Percentiles rank a stretch among this genome's conserved stretches.
Evolutionary conservation across 2,113 vertebrate species (phyloP).

Genomic region (Scalopus aquaticus): DNA sequence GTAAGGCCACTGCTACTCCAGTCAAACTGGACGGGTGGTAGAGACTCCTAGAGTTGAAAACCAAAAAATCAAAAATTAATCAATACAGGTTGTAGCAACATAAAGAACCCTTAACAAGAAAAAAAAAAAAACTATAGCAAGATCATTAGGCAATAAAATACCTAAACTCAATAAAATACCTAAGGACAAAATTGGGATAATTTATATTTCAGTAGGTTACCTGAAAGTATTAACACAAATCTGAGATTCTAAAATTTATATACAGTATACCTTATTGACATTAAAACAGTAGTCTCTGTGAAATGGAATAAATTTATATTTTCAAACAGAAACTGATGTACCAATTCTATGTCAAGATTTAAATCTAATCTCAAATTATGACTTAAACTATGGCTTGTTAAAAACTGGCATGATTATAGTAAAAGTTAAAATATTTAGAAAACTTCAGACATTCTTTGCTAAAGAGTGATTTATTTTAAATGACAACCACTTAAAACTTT

Average conservation of each 20-base stretch:
- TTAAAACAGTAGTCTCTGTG: slow-evolving; percentile 6
- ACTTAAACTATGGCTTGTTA: slow-evolving; percentile 7
- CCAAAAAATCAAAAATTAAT: slow-evolving; percentile 87
- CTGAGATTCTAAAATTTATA: slow-evolving; percentile 56
- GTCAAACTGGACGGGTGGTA: slow-evolving; percentile 93
- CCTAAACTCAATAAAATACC: neutral
- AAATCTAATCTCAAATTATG: slow-evolving; percentile 20
- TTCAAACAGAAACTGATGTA: slow-evolving; percentile 54
- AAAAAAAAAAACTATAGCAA: slow-evolving; percentile 59
- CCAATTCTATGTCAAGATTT: slow-evolving; percentile 41
- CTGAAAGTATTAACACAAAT: slow-evolving; percentile 50
- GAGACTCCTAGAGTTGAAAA: slow-evolving; percentile 91
- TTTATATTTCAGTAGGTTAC: slow-evolving; percentile 62
- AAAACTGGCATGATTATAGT: slow-evolving; percentile 18
- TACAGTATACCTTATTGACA: slow-evolving; percentile 32
- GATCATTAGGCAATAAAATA: slow-evolving; percentile 71
- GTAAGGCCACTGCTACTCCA: slow-evolving; percentile 99
- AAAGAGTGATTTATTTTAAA: slow-evolving; percentile 36
- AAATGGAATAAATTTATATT: slow-evolving; percentile 61
- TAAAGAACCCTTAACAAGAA: slow-evolving; percentile 78
- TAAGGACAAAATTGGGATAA: slow-evolving; percentile 47
- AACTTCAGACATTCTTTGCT: slow-evolving; percentile 22
- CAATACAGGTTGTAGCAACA: slow-evolving; percentile 84
- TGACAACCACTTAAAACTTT: slow-evolving; percentile 46
- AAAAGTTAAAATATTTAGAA: neutral